These are phyloP conservation scores for Tichodroma muraria DNA, from an alignment of 2,113 vertebrate genomes.

Conservation along the genomic window DNA sequence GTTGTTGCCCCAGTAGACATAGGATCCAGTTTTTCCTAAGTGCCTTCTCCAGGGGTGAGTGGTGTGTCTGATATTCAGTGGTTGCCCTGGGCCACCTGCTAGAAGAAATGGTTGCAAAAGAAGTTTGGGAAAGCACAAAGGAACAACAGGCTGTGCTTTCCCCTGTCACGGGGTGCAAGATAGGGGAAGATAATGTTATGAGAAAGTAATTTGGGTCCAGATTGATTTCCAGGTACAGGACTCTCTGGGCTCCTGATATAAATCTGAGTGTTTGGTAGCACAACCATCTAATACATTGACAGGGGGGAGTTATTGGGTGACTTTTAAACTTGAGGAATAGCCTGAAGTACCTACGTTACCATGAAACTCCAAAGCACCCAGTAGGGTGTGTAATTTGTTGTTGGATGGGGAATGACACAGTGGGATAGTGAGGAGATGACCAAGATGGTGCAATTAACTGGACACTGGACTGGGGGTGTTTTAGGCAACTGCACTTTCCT, in stretches of 20 bases:
- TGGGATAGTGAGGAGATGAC: background rate
- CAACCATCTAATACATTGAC: background rate
- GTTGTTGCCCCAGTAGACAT: background rate
- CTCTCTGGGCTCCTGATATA: background rate
- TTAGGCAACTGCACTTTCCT: background rate
- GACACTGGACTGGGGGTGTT: background rate
- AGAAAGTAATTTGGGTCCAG: background rate
- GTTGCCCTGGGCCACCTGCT: background rate
- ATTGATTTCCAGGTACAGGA: background rate
- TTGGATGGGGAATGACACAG: background rate
- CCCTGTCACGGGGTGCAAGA: rapidly evolving
- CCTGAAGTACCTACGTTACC: background rate
- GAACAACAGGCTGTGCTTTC: background rate
- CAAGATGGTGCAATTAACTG: background rate
- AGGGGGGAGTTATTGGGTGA: background rate
- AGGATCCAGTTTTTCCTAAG: background rate
- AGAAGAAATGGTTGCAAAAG: background rate
- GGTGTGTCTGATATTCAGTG: rapidly evolving
- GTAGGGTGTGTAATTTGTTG: background rate
- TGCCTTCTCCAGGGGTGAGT: background rate
- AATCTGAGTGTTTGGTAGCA: background rate
- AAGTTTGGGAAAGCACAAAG: background rate
- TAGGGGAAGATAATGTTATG: background rate
- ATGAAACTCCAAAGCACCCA: background rate
- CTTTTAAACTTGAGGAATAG: background rate